Conservation (phyloP, 2,888 invertebrate genomes). For the Alcis repandata region DNA sequence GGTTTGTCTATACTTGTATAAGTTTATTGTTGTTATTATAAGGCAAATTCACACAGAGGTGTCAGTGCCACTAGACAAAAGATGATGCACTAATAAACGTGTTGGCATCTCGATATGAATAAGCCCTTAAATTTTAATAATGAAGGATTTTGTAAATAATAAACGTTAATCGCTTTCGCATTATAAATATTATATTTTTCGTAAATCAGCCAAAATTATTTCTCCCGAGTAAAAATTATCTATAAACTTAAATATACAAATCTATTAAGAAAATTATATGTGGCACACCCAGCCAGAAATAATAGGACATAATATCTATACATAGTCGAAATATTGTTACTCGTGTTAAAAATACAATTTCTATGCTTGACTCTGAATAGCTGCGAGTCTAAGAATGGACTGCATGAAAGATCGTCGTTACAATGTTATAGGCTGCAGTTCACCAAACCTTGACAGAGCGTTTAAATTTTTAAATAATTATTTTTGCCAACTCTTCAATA, state of each 20-base stretch:
- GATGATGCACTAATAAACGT: neutral
- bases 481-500: too few species aligned
- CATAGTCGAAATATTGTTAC: conserved; percentile 37
- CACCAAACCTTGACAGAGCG: too few species aligned
- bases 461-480: too few species aligned
- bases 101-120: neutral
- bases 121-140: neutral
- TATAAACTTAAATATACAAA: conserved; percentile 79
- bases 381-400: conserved; percentile 10
- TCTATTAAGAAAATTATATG: conserved; percentile 66
- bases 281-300: conserved; percentile 51
- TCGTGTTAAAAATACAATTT: conserved; percentile 39
- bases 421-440: too few species aligned
- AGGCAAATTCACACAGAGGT: neutral
- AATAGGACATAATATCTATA: conserved; percentile 26
- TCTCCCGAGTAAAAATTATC: conserved; percentile 79
- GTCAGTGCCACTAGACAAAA: neutral
- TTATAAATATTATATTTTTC: conserved; percentile 79
- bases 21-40: neutral
- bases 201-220: conserved; percentile 83
- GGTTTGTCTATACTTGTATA: neutral
- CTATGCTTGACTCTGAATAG: conserved; percentile 38
- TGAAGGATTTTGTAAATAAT: conserved; percentile 46
- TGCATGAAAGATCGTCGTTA: conserved; percentile 41
- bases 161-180: conserved; percentile 67